Conservation (phyloP, 1,140 invertebrate species). For the Scaptomyza pallida region DNA sequence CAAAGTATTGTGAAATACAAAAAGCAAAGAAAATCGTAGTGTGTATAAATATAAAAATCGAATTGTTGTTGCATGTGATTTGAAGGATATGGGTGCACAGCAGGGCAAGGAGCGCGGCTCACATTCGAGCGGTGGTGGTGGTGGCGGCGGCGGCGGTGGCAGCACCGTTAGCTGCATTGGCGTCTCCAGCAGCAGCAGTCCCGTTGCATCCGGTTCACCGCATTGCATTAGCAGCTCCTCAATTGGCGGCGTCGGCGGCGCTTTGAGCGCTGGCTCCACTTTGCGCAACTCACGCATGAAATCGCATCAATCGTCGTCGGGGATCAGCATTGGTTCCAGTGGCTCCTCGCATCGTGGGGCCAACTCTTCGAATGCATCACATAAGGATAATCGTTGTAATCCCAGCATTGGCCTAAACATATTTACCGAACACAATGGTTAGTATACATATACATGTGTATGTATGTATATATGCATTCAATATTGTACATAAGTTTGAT, state of each 20-base stretch:
- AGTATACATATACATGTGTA: conserved; percentile 62
- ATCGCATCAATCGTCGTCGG: conserved; percentile 84
- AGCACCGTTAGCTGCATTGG: conserved; percentile 77
- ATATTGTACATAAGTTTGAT: background rate
- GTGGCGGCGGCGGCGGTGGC: conserved; percentile 30
- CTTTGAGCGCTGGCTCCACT: conserved; percentile 73
- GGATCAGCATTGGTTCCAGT: conserved; percentile 85
- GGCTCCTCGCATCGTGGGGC: conserved; percentile 84
- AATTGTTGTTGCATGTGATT: conserved; percentile 43
- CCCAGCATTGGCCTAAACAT: conserved; percentile 91
- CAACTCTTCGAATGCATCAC: conserved; percentile 80
- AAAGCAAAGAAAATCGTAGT: conserved; percentile 4
- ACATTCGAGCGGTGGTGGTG: conserved; percentile 65
- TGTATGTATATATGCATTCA: background rate
- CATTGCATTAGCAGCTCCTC: conserved; percentile 66
- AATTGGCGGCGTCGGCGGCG: conserved; percentile 55
- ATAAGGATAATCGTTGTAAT: conserved; percentile 89
- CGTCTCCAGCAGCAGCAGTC: conserved; percentile 70
- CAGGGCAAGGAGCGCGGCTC: conserved; percentile 90
- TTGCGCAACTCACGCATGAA: conserved; percentile 82
- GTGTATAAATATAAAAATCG: too few species aligned
- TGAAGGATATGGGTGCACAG: conserved; percentile 93
- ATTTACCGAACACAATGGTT: conserved; percentile 95
- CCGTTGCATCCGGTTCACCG: conserved; percentile 67
- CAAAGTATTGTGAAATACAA: conserved; percentile 31